Evolutionary conservation across 2,888 invertebrate genomes (phyloP), one percentile per base, ranked within the genome.

Genomic region (Lithophane ornitopus): DNA sequence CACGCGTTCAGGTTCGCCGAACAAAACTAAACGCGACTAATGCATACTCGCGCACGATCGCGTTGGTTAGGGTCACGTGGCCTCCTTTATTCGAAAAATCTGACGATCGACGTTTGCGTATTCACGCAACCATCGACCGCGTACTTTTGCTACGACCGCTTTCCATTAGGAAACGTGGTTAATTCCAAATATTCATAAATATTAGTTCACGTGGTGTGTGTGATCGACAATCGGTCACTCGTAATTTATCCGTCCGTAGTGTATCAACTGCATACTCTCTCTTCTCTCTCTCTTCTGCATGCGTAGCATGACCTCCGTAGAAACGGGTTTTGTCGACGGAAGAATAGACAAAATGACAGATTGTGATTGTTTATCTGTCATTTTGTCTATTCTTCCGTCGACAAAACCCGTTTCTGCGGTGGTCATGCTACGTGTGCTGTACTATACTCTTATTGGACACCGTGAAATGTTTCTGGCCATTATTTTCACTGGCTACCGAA

Each of bases 401-500:
- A n/a, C n/a, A n/a, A n/a, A n/a, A n/a, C n/a, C n/a, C n/a, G n/a
- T n/a, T n/a, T n/a, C n/a, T n/a, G n/a, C n/a, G n/a, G n/a, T n/a
- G n/a, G n/a, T n/a, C n/a, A n/a, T n/a, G n/a, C n/a, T n/a, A n/a
- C n/a, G n/a, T n/a, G n/a, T n/a, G n/a, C n/a, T 34, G 34, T 34
- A 34, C 2, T 34, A 12, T 1, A 16, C 8, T 26, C 19, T 52
- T 69, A 56, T 16, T 1, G 26, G 22, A 28, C 76, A 12, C 46
- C 56, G 56, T 65, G 70, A 76, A 77, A 46, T 62, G 34, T 73
- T 46, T 49, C 58, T 39, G 61, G 66, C 28, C 54, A 52, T 46
- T 56, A 76, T 76, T 49, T 49, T 59, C 9, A 74, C 19, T 12
- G 26, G 67, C 76, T 83, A 74, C 84, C 69, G 69, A 73, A 76